phyloP scores from a whole-genome alignment of 2,113 vertebrate genomes.

The Amblyopsis rosae region DNA sequence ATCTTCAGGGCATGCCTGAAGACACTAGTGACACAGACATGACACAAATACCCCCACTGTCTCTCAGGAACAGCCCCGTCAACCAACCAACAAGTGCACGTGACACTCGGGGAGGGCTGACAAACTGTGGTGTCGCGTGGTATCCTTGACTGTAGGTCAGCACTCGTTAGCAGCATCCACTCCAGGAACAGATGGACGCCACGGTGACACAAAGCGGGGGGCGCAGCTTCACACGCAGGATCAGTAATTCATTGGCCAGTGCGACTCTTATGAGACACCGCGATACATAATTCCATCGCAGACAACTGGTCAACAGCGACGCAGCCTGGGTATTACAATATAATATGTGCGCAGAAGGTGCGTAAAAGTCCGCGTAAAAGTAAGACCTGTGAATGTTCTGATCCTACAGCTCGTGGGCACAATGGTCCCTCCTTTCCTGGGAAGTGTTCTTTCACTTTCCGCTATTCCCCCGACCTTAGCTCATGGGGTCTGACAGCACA shows the following conservation, averaged over 20 bases:
- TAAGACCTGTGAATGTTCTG: constrained; percentile 7
- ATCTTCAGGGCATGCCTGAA: no score
- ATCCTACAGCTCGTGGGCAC: constrained; percentile 31
- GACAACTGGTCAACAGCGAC: neutral
- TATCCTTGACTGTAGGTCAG: no score
- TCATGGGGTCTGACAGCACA: constrained; percentile 17
- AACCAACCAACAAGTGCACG: no score
- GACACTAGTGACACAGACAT: no score
- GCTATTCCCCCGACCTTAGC: neutral
- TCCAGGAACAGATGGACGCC: constrained; percentile 32
- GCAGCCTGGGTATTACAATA: neutral
- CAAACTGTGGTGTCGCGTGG: no score
- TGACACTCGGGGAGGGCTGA: no score
- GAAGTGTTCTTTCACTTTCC: constrained; percentile 12
- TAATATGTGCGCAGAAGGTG: neutral
- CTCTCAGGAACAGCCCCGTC: no score
- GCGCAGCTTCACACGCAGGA: constrained; percentile 16
- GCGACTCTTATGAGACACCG: constrained; percentile 33
- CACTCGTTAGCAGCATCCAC: constrained; percentile 10
- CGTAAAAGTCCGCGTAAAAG: constrained; percentile 13
- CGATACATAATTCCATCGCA: no score
- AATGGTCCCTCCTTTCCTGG: constrained; percentile 25
- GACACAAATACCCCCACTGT: no score
- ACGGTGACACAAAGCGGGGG: constrained; percentile 10
- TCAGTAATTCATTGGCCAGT: constrained; percentile 62